A percentile compares a stretch with the other conserved stretches of the same genome.
Evolutionary conservation across 1,140 invertebrate species (phyloP).

Genomic region (Papilio dardanus): DNA sequence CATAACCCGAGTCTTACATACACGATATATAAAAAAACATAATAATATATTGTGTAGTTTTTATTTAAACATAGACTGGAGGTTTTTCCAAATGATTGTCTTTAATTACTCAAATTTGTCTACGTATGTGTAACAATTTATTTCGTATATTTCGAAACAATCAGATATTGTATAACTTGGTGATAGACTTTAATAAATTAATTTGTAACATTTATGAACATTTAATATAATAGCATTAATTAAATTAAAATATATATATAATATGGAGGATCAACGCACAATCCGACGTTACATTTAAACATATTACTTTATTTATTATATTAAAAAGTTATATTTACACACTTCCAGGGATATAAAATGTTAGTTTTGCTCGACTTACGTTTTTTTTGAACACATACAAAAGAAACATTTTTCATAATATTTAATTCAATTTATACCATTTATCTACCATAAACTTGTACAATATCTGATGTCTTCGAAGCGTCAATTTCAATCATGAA

Average conservation of each 20-base stretch:
- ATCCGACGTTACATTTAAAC: background rate
- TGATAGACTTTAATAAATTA: background rate
- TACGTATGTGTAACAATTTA: background rate
- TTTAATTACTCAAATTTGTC: background rate
- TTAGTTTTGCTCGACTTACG: no score
- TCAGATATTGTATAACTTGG: background rate
- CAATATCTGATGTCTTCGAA: background rate
- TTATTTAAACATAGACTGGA: background rate
- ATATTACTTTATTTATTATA: background rate
- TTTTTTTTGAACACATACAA: no score
- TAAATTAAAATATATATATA: background rate
- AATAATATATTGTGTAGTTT: background rate
- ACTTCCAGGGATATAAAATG: no score
- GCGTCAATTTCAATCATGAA: background rate
- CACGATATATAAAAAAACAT: no score
- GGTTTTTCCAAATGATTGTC: background rate
- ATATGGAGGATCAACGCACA: conserved; percentile 8
- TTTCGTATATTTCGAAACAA: background rate
- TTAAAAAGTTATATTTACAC: background rate
- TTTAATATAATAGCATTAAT: background rate
- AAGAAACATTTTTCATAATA: no score
- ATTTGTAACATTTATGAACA: background rate
- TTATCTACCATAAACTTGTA: background rate
- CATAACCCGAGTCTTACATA: no score
- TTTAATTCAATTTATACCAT: background rate